Evolutionary conservation across 2,113 vertebrate species (phyloP).

Genomic region (Heliornis fulica): DNA sequence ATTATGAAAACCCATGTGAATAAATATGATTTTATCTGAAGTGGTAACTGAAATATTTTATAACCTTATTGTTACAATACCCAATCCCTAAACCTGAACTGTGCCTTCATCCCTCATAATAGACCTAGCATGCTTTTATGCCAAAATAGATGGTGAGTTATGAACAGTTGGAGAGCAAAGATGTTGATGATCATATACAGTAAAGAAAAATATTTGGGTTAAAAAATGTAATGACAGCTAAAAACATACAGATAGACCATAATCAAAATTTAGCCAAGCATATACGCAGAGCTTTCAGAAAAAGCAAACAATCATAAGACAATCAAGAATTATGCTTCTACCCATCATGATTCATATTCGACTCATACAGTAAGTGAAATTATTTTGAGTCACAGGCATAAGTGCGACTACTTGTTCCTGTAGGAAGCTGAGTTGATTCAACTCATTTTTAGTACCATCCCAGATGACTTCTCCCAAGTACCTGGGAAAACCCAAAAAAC

Average conservation of each 20-base stretch:
- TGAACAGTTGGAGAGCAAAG: background rate
- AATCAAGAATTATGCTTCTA: background rate
- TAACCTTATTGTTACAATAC: background rate
- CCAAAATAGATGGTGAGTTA: background rate
- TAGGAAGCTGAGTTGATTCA: background rate
- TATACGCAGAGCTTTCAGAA: background rate
- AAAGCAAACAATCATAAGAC: conserved; percentile 7
- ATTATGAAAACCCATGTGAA: background rate
- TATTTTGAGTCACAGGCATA: background rate
- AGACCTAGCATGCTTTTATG: background rate
- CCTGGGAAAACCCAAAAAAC: background rate
- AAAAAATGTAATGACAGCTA: background rate
- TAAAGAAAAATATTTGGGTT: background rate
- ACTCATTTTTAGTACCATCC: background rate
- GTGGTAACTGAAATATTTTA: background rate
- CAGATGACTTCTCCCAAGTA: background rate
- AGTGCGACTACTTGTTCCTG: background rate
- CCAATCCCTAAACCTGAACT: background rate
- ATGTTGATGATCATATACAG: background rate
- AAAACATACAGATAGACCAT: background rate
- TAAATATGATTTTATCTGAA: background rate
- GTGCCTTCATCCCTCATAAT: background rate
- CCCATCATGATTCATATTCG: conserved; percentile 21
- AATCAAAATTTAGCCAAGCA: background rate
- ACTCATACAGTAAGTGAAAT: background rate